A percentile compares a stretch with the other conserved stretches of the same genome.
phyloP scores from a whole-genome alignment of 2,113 vertebrate genomes.

The Ascaphus truei region DNA sequence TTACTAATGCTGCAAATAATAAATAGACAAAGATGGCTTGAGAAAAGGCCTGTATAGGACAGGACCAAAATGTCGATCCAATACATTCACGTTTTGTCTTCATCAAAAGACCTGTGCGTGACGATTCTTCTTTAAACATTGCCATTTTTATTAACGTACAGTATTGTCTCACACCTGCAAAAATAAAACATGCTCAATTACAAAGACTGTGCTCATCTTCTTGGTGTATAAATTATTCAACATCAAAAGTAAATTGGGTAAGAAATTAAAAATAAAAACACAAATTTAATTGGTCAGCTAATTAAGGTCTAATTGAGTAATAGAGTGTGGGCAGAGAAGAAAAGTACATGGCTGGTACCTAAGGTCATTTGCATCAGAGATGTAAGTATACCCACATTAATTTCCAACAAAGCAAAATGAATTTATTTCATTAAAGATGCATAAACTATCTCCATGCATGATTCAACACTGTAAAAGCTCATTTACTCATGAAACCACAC shows the following conservation, averaged over 20 bases:
- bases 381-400: constrained; percentile 34
- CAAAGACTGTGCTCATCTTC: too few species aligned
- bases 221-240: constrained; percentile 31
- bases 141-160: too few species aligned
- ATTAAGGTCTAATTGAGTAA: constrained; percentile 47
- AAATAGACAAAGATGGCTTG: too few species aligned
- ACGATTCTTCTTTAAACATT: too few species aligned
- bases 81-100: too few species aligned
- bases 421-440: constrained; percentile 40
- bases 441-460: constrained; percentile 49
- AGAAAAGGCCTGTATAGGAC: too few species aligned
- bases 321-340: constrained; percentile 32
- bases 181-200: too few species aligned
- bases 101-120: too few species aligned
- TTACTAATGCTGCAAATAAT: too few species aligned
- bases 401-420: constrained; percentile 42
- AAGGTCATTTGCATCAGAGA: constrained; percentile 41
- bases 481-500: constrained; percentile 22
- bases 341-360: constrained; percentile 41
- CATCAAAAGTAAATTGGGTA: constrained; percentile 41
- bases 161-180: too few species aligned
- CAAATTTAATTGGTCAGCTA: constrained; percentile 50
- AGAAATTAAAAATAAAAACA: constrained; percentile 53
- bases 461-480: constrained; percentile 30
- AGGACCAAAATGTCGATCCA: too few species aligned